A percentile compares a stretch with the other conserved stretches of the same genome.
These are phyloP conservation scores for Eilema caniola DNA, from an alignment of 2,888 invertebrate species.

Conservation along the genomic window DNA sequence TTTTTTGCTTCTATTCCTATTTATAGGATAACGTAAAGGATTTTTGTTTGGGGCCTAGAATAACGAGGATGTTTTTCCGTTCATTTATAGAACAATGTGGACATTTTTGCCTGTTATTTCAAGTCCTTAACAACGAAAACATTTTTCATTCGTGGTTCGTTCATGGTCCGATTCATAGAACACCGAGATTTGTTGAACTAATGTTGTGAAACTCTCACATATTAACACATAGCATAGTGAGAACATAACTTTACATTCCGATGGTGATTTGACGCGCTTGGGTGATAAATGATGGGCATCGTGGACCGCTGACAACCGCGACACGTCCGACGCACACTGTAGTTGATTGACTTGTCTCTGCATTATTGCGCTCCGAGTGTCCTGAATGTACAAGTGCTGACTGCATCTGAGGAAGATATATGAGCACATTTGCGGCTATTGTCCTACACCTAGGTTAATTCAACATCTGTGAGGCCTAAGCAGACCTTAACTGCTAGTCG, in stretches of 20 bases:
- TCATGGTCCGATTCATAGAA: no score
- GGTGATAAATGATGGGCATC: conserved; percentile 58
- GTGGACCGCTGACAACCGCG: conserved; percentile 50
- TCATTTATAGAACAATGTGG: no score
- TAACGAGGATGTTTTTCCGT: no score
- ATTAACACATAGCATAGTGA: background rate
- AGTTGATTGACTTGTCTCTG: conserved; percentile 66
- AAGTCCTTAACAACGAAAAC: background rate
- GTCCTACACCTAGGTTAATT: background rate
- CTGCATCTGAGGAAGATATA: conserved; percentile 29
- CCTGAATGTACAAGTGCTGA: conserved; percentile 31
- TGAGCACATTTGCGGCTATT: conserved; percentile 7
- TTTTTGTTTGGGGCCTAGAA: no score
- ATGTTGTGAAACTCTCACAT: background rate
- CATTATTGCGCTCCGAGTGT: conserved; percentile 60
- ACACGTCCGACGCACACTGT: conserved; percentile 46
- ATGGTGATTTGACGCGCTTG: conserved; percentile 60
- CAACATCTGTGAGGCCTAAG: no score
- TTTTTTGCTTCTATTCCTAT: no score
- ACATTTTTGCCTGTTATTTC: background rate
- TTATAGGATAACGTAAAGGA: no score
- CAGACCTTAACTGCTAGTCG: no score
- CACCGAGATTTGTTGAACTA: background rate
- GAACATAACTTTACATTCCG: conserved; percentile 50
- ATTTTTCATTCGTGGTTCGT: background rate